Base-by-base conservation (phyloP, 1,140 invertebrate genomes). In the Ceratina australensis region DNA sequence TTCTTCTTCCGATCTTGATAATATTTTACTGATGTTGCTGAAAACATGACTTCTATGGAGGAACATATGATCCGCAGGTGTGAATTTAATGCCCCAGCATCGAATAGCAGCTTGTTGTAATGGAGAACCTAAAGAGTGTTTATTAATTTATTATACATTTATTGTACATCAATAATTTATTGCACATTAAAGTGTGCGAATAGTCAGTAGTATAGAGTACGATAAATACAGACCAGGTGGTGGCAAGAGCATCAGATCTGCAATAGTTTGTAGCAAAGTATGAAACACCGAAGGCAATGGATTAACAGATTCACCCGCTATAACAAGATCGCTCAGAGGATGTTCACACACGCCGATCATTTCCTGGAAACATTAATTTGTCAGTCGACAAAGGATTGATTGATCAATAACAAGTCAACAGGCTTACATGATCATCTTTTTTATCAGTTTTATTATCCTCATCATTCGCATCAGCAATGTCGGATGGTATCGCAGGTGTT, bases 11-110 rank as follows among this genome's bases (percentile, higher is more conserved):
- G 97, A 97, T 79, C 97, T 95, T 0, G 98, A 98, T 47, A 99
- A 93, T 61, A 99, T 99, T 92, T 98, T 97, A 84, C 97, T 98
- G 65, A 99, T 98, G 88, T 99, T 98, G 84, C 96, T 98, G 89
- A 99, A 99, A 4, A 99, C 97, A 90, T 99, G 97, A 74, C 90
- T 96, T 93, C 96, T 94, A 89, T 99, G 98, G n/a, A 99, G 92
- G 88, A 99, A 99, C 86, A 96, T 95, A 88, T 99, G 97, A 92
- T 99, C 98, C 3, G 95, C 94, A 28, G 96, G 94, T 7, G 95
- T 95, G 90, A 99, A 99, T 83, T 95, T 95, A 50, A 99, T 95
- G 33, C 97, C 97, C 95, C 97, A 99, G 91, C 98, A 99, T 81
- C 97, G 94, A 16, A 99, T 96, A 3, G 98, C 98, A 92, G 98